Evolutionary conservation across 2,797 vertebrate species (phyloP).

Genomic region (Lacerta viridis): DNA sequence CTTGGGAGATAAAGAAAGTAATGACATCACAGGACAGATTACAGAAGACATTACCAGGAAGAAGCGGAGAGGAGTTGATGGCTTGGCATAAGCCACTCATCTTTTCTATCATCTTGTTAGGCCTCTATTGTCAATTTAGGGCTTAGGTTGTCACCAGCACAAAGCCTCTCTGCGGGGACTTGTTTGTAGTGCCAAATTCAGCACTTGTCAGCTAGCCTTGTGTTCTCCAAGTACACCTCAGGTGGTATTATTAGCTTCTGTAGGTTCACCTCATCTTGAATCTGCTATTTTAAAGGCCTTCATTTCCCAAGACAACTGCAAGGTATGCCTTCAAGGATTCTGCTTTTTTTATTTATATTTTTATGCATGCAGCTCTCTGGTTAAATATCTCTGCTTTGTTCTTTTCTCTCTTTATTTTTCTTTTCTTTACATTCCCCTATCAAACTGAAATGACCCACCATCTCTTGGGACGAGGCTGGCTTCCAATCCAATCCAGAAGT

Average conservation of each 20-base stretch:
- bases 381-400: constrained; percentile 78
- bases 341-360: constrained; percentile 82
- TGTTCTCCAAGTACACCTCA: no score
- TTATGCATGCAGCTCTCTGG: constrained; percentile 76
- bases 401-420: constrained; percentile 73
- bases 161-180: constrained; percentile 19
- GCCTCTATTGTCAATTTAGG: no score
- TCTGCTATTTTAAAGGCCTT: constrained; percentile 78
- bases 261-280: constrained; percentile 46
- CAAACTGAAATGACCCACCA: constrained; percentile 74
- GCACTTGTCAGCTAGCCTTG: not conserved
- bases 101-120: not conserved
- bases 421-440: constrained; percentile 78
- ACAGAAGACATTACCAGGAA: not conserved
- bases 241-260: constrained; percentile 42
- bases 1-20: not conserved
- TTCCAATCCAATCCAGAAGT: constrained; percentile 77
- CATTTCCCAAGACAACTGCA: constrained; percentile 77
- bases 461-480: constrained; percentile 78
- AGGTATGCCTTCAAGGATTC: constrained; percentile 82
- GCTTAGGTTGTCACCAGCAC: not conserved
- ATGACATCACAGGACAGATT: not conserved
- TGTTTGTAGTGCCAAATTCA: no score
- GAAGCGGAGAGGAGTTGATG: not conserved
- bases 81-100: not conserved